These are phyloP conservation scores for Ectropis crepuscularia DNA, from an alignment of 2,888 invertebrate genomes.

Conservation along the genomic window DNA sequence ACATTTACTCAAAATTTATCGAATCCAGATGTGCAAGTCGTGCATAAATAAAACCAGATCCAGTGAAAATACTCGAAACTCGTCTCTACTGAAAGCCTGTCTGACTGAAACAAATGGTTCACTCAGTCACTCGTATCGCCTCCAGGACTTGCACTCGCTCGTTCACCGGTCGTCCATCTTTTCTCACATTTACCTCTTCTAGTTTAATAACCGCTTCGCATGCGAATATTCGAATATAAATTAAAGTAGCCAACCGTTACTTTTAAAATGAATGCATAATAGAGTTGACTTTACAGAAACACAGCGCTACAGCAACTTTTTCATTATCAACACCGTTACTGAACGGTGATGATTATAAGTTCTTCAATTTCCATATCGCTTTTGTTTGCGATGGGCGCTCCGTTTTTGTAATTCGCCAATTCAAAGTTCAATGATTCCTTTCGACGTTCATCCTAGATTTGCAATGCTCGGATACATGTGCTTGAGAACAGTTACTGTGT, in stretches of 20 bases:
- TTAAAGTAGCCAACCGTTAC: constrained; percentile 21
- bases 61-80: constrained; percentile 32
- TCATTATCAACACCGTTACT: constrained; percentile 11
- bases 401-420: constrained; percentile 25
- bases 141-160: constrained; percentile 29
- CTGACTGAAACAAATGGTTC: constrained; percentile 47
- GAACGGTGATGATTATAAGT: constrained; percentile 26
- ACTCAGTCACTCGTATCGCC: constrained; percentile 38
- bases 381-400: constrained; percentile 20
- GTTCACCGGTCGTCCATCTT: constrained; percentile 35
- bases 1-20: constrained; percentile 43
- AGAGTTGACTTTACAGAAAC: constrained; percentile 23
- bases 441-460: constrained; percentile 24
- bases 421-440: constrained; percentile 36
- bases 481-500: constrained; percentile 44
- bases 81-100: constrained; percentile 41
- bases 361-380: constrained; percentile 26
- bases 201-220: constrained; percentile 18
- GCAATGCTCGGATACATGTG: constrained; percentile 23
- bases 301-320: constrained; percentile 12
- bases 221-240: constrained; percentile 16
- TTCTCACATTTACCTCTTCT: constrained; percentile 18
- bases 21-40: constrained; percentile 49
- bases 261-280: constrained; percentile 24
- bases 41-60: constrained; percentile 40